Evolutionary conservation across 2,797 vertebrate species (phyloP).

Genomic region (Halcyon badia): DNA sequence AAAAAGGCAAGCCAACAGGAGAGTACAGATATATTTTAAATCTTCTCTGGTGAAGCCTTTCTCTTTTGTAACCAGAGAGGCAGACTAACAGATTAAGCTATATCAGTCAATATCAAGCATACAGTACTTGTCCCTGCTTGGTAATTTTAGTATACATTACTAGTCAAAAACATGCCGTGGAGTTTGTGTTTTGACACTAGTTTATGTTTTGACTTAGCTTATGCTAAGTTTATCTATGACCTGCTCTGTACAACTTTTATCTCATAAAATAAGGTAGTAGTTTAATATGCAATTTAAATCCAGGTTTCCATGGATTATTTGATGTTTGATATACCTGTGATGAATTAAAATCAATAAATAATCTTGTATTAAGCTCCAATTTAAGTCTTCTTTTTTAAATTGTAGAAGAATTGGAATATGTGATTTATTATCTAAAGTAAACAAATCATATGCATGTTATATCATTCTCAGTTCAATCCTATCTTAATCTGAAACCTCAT

Average conservation of each 20-base stretch:
- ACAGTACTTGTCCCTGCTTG: not conserved
- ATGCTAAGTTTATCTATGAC: not conserved
- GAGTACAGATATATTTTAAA: not conserved
- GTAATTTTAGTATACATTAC: not conserved
- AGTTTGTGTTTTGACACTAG: not conserved
- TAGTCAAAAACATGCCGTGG: not conserved
- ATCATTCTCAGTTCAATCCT: not conserved
- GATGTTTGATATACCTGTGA: not conserved
- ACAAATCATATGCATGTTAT: not conserved
- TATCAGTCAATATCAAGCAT: not conserved
- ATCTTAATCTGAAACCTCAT: not conserved
- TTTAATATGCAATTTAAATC: not conserved
- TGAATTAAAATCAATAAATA: not conserved
- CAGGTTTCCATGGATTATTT: not conserved
- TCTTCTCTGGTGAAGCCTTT: not conserved
- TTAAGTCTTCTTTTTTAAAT: not conserved
- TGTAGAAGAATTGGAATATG: not conserved
- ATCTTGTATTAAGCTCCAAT: not conserved
- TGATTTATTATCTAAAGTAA: not conserved
- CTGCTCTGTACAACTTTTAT: not conserved
- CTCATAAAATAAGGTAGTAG: not conserved
- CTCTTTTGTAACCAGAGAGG: not conserved
- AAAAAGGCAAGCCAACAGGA: not conserved
- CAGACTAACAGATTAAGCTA: not conserved
- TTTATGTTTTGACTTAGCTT: not conserved